A percentile compares a stretch with the other conserved stretches of the same genome.
Conservation (phyloP, 92 coral and sea anemone species). For the Porites rus region DNA sequence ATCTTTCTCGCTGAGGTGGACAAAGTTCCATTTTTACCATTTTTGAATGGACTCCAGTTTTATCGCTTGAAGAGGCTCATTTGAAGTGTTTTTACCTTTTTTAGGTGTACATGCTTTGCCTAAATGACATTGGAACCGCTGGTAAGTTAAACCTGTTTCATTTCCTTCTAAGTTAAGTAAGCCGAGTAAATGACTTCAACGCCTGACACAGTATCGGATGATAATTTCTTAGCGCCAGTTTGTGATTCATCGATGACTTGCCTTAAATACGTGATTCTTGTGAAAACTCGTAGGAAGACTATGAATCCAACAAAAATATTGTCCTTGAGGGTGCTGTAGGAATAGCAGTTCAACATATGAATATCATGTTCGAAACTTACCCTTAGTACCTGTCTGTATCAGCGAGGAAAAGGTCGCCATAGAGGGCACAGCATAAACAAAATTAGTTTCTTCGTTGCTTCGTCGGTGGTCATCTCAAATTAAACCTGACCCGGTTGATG, state of each 20-base stretch:
- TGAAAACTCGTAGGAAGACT: too few species aligned
- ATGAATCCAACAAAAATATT: too few species aligned
- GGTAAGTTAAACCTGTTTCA: conserved; percentile 16
- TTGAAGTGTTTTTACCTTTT: background rate
- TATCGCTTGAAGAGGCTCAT: background rate
- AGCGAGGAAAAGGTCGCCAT: conserved; percentile 9
- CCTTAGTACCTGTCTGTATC: background rate
- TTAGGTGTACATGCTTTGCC: conserved; percentile 2
- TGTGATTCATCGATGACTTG: too few species aligned
- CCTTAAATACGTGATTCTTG: too few species aligned
- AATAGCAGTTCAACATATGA: too few species aligned
- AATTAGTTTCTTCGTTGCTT: conserved; percentile 4
- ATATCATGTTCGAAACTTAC: too few species aligned
- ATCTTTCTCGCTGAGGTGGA: conserved; percentile 10
- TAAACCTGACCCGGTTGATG: background rate
- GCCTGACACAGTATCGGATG: too few species aligned
- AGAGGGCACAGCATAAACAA: conserved; percentile 10
- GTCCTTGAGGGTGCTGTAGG: too few species aligned
- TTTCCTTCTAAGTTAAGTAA: background rate
- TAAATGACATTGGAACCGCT: background rate
- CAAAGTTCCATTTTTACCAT: background rate
- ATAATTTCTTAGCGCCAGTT: too few species aligned
- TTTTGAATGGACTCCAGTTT: background rate
- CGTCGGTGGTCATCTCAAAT: conserved; percentile 21
- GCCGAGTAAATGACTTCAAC: too few species aligned